These are phyloP conservation scores for Drosophila rufa DNA, from an alignment of 1,140 invertebrate genomes.

Conservation along the genomic window DNA sequence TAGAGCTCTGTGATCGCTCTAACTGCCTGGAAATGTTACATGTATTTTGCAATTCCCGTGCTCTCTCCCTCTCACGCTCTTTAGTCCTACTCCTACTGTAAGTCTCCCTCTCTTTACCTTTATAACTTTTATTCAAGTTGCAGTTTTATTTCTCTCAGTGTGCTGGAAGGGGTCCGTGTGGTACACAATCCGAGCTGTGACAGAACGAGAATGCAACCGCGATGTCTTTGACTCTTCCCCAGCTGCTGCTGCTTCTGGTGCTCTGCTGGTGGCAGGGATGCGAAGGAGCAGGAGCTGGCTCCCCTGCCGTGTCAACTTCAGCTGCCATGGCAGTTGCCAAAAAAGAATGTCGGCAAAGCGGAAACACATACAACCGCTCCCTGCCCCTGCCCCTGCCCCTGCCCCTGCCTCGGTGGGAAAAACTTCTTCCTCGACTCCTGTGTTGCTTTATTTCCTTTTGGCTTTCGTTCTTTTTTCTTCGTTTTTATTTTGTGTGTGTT, in stretches of 20 bases:
- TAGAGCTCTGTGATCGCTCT: neutral
- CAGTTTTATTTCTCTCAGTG: conserved; percentile 11
- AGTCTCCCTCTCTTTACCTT: neutral
- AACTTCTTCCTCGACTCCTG: conserved; percentile 19
- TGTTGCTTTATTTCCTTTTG: conserved; percentile 44
- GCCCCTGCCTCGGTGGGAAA: neutral
- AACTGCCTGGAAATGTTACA: neutral
- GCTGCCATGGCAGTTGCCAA: conserved; percentile 43
- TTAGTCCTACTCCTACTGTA: neutral
- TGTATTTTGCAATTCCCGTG: neutral
- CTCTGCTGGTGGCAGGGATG: conserved; percentile 16
- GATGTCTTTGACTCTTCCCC: conserved; percentile 37
- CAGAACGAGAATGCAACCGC: conserved; percentile 51
- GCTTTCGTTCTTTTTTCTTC: conserved; percentile 27
- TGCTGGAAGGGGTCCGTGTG: conserved; percentile 8
- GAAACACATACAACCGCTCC: conserved; percentile 20
- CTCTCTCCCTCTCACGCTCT: too few relatives aligned
- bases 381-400: neutral
- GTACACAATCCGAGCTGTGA: conserved; percentile 34
- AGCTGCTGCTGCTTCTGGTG: neutral
- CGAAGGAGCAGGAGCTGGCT: conserved; percentile 1
- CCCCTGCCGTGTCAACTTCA: conserved; percentile 44
- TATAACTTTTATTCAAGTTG: neutral
- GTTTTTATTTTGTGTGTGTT: conserved; percentile 35
- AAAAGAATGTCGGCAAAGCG: conserved; percentile 40